phyloP scores from a whole-genome alignment of 1,140 invertebrate species.

The Lepidurus arcticus region DNA sequence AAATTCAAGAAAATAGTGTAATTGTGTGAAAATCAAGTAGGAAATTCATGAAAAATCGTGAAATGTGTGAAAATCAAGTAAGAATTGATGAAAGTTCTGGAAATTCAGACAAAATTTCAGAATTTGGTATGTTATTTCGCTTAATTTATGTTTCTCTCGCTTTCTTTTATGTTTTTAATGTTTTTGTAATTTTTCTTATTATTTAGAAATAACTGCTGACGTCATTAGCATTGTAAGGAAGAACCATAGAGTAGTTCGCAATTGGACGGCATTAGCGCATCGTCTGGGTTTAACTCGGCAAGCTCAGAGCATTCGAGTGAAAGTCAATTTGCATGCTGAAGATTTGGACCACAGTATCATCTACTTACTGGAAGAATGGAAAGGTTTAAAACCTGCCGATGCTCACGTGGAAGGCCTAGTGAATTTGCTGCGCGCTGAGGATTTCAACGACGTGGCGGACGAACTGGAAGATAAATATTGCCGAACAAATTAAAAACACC shows the following conservation, averaged over 20 bases:
- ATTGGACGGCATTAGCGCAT: constrained; percentile 31
- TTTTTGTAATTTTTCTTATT: not conserved
- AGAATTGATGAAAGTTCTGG: too few species aligned
- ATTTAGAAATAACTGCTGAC: constrained; percentile 29
- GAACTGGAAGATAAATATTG: constrained; percentile 9
- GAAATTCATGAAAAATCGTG: too few species aligned
- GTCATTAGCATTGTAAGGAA: constrained; percentile 28
- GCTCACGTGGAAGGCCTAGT: constrained; percentile 30
- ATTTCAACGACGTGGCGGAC: constrained; percentile 34
- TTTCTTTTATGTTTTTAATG: too few species aligned
- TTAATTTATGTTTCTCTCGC: too few species aligned
- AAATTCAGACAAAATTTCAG: too few species aligned
- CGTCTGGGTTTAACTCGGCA: constrained; percentile 27
- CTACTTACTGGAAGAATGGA: constrained; percentile 33
- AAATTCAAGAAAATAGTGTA: too few species aligned
- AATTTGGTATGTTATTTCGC: too few species aligned
- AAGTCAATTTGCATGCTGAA: constrained; percentile 24
- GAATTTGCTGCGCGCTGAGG: constrained; percentile 24
- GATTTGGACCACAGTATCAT: constrained; percentile 31
- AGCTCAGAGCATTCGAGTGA: constrained; percentile 15
- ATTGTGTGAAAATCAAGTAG: too few species aligned
- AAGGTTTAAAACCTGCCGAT: constrained; percentile 26
- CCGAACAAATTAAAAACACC: constrained; percentile 1
- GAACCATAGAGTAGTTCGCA: constrained; percentile 29
- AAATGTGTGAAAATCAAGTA: too few species aligned